Conservation (phyloP, 2,888 invertebrate genomes). For the Drosophila subsilvestris region DNA sequence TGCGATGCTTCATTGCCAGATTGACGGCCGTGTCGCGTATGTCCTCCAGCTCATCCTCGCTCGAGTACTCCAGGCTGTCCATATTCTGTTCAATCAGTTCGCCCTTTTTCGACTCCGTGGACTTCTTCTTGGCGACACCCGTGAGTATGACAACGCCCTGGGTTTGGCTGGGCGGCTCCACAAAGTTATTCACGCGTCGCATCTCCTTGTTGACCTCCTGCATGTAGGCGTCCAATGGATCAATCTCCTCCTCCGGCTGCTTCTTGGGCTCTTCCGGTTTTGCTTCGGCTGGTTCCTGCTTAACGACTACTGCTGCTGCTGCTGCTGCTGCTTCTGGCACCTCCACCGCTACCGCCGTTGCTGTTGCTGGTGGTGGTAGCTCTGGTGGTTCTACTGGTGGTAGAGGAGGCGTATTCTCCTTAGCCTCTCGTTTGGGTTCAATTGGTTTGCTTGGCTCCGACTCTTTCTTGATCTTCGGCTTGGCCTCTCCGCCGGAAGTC, state of each 20-base stretch:
- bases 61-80: conserved; percentile 98
- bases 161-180: conserved; percentile 84
- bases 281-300: conserved; percentile 1
- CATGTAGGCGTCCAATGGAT: conserved; percentile 99
- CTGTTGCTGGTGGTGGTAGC: background rate
- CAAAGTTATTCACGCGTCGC: conserved; percentile 83
- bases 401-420: background rate
- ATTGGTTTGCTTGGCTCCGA: conserved; percentile 2
- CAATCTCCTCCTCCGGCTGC: conserved; percentile 90
- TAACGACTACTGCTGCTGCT: background rate
- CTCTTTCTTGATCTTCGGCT: conserved; percentile 81
- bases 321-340: conserved; percentile 1
- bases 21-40: conserved; percentile 95
- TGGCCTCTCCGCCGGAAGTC: background rate
- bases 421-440: conserved; percentile 9
- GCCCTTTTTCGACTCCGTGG: conserved; percentile 92
- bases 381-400: conserved; percentile 1
- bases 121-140: conserved; percentile 91
- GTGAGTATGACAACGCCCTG: conserved; percentile 91
- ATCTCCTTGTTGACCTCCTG: conserved; percentile 89
- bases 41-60: conserved; percentile 98
- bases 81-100: conserved; percentile 99
- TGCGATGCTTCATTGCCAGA: conserved; percentile 94
- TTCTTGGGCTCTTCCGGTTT: conserved; percentile 1
- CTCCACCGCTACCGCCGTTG: background rate